Evolutionary conservation across 2,113 vertebrate species (phyloP), one percentile per base, ranked within the genome.

Genomic region (Peromyscus leucopus): DNA sequence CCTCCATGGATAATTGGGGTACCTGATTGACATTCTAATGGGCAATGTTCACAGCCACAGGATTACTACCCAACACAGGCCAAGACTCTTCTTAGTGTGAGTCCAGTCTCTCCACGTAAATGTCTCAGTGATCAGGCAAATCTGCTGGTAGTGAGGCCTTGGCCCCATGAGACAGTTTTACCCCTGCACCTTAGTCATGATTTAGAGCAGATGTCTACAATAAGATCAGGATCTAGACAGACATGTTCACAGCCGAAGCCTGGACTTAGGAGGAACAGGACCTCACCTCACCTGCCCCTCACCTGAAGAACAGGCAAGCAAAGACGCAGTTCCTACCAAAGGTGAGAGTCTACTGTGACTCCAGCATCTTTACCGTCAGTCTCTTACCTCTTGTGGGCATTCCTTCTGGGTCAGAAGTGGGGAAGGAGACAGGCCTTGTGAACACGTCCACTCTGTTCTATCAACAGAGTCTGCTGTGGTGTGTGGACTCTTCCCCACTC

Each of bases 401-500:
- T 55, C 12, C 16, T 7, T 4, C 13, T 42, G 5, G 11, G 26
- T 26, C 12, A 67, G 71, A 11, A 0, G 0, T 36, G 59, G 82
- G 88, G 46, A 46, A 61, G n/a, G 8, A 15, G 7, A 22, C 8
- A 1, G 5, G 46, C 36, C n/a, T 2, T 4, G 13, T 39, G 13
- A 6, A 5, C 10, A 5, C 63, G 4, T 59, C 2, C 39, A 3
- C 15, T 33, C 31, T 22, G n/a, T 9, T 67, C 13, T 48, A 10
- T 17, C 8, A 26, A 28, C 24, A 74, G 61, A 61, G 10, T 48
- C 33, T 51, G 19, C 13, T 15, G 1, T 4, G 7, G 1, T 24
- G 6, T 51, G 2, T 48, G 22, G 1, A 86, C 2, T n/a, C 5
- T 12, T 17, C 28, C 5, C 1, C 2, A 17, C 19, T 48, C 36